Conservation (phyloP, 2,888 invertebrate species). For the Ypsolopha scabrella region DNA sequence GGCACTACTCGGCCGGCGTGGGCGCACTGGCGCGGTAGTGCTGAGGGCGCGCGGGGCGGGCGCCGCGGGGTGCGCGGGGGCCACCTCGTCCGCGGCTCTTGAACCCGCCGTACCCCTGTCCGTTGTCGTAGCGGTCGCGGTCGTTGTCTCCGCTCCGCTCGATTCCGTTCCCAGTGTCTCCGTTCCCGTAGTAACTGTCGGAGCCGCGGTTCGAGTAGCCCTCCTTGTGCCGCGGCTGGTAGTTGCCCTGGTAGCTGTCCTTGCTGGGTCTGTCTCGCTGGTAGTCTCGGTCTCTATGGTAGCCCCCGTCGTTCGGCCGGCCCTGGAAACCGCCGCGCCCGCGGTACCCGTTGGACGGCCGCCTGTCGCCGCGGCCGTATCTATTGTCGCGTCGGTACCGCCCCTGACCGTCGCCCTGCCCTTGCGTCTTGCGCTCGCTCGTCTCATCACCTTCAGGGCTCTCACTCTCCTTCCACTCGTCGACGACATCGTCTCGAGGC, state of each 20-base stretch:
- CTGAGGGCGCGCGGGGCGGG: slow-evolving; percentile 30
- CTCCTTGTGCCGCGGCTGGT: slow-evolving; percentile 46
- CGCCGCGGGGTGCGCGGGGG: slow-evolving; percentile 23
- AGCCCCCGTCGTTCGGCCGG: slow-evolving; percentile 38
- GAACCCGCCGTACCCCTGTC: slow-evolving; percentile 56
- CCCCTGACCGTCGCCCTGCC: slow-evolving; percentile 53
- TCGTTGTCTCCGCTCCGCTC: slow-evolving; percentile 57
- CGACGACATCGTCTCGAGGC: slow-evolving; percentile 30
- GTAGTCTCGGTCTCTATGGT: slow-evolving; percentile 41
- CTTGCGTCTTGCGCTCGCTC: slow-evolving; percentile 42
- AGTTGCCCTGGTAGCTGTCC: slow-evolving; percentile 47
- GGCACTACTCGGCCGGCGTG: slow-evolving; percentile 39
- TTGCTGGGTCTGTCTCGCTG: slow-evolving; percentile 33
- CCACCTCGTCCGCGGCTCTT: slow-evolving; percentile 65
- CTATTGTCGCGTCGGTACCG: slow-evolving; percentile 43
- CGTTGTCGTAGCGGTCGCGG: slow-evolving; percentile 30
- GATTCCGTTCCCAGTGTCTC: slow-evolving; percentile 45
- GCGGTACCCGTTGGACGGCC: slow-evolving; percentile 53
- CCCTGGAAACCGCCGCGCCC: slow-evolving; percentile 45
- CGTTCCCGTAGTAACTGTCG: slow-evolving; percentile 52
- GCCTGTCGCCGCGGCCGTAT: slow-evolving; percentile 35
- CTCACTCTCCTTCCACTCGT: slow-evolving; percentile 39
- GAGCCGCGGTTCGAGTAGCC: slow-evolving; percentile 33
- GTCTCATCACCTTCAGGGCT: slow-evolving; percentile 47
- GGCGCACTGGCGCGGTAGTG: slow-evolving; percentile 48